These are phyloP conservation scores for Lutraria rhynchaena DNA, from an alignment of 1,140 invertebrate species.

Conservation along the genomic window DNA sequence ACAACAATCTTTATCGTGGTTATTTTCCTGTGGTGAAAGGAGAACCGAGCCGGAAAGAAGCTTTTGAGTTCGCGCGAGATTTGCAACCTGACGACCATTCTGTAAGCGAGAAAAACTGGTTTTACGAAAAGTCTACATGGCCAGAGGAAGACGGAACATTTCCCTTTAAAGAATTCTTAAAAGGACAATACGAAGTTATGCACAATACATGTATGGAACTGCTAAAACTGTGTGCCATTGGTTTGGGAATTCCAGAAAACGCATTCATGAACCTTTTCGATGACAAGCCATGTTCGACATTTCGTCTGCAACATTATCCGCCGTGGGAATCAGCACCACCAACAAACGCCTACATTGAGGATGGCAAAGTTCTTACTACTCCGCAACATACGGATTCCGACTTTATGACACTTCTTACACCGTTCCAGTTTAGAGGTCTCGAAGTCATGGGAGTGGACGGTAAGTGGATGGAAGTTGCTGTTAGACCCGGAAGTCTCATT, in stretches of 20 bases:
- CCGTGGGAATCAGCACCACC: conserved; percentile 62
- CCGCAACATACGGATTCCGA: conserved; percentile 72
- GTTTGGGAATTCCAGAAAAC: conserved; percentile 68
- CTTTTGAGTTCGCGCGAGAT: conserved; percentile 70
- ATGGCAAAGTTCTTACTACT: conserved; percentile 64
- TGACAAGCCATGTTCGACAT: conserved; percentile 68
- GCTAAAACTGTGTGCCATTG: conserved; percentile 63
- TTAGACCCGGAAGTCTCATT: conserved; percentile 69
- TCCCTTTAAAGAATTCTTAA: conserved; percentile 63
- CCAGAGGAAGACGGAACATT: conserved; percentile 66
- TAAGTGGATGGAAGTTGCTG: conserved; percentile 65
- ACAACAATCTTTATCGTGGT: conserved; percentile 62
- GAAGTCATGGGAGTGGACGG: conserved; percentile 62
- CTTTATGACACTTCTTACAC: conserved; percentile 71
- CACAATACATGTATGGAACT: conserved; percentile 67
- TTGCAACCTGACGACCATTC: conserved; percentile 43
- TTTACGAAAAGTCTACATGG: conserved; percentile 64
- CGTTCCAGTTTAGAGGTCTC: conserved; percentile 69
- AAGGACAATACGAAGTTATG: conserved; percentile 59
- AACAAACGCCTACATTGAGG: conserved; percentile 61
- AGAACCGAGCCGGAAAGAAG: conserved; percentile 65
- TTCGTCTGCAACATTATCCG: conserved; percentile 72
- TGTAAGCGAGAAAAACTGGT: conserved; percentile 63
- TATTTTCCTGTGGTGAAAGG: conserved; percentile 62
- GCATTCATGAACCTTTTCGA: conserved; percentile 65